These are phyloP conservation scores for Apis dorsata DNA, from an alignment of 1,140 invertebrate genomes.

Conservation along the genomic window DNA sequence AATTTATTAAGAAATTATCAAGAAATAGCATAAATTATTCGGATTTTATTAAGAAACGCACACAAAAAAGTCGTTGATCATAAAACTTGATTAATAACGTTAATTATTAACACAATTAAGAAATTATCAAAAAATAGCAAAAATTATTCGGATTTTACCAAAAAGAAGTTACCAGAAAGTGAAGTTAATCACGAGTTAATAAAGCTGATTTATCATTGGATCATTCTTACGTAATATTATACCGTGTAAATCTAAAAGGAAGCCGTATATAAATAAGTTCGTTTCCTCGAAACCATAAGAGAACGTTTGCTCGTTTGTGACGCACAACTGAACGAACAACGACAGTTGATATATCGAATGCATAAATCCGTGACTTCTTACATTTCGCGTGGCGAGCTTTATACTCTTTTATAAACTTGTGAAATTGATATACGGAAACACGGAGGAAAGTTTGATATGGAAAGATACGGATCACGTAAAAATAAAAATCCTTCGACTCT, in stretches of 20 bases:
- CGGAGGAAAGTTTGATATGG: background rate
- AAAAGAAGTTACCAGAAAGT: too few species aligned
- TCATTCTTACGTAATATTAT: background rate
- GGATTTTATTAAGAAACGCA: too few species aligned
- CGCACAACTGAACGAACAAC: conserved; percentile 28
- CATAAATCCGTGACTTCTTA: conserved; percentile 27
- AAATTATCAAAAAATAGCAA: too few species aligned
- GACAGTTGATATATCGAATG: conserved; percentile 28
- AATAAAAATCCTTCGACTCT: background rate
- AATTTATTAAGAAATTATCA: too few species aligned
- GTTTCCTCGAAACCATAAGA: background rate
- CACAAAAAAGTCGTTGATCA: too few species aligned
- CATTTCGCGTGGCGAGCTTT: background rate
- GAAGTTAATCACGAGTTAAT: too few species aligned
- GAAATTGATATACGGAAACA: conserved; percentile 23
- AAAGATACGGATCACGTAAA: background rate
- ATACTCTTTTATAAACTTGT: background rate
- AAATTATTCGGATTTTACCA: too few species aligned
- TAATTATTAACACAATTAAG: too few species aligned
- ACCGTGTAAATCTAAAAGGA: conserved; percentile 17
- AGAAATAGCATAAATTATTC: too few species aligned
- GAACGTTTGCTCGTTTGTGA: background rate
- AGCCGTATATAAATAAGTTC: conserved; percentile 17
- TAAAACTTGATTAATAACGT: too few species aligned
- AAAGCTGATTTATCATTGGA: conserved; percentile 8